Evolutionary conservation across 2,888 invertebrate genomes (phyloP).

Genomic region (Helleia helle): DNA sequence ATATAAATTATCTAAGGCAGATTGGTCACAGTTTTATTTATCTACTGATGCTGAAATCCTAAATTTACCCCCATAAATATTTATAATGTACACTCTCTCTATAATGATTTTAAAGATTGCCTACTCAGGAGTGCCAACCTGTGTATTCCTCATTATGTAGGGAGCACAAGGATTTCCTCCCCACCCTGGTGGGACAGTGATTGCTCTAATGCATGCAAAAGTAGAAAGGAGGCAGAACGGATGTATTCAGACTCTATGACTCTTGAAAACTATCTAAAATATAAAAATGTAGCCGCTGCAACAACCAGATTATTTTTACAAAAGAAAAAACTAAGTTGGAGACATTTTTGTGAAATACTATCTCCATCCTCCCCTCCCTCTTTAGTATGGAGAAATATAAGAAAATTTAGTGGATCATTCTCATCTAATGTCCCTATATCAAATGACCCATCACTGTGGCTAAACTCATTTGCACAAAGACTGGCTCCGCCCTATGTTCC

Average conservation of each 20-base stretch:
- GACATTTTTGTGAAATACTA: no score
- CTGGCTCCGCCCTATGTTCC: neutral
- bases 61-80: neutral
- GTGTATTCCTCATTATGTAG: neutral
- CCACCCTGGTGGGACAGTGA: slow-evolving; percentile 14
- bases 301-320: no score
- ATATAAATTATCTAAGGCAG: neutral
- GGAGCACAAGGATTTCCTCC: neutral
- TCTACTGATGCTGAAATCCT: neutral
- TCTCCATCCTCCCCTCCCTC: neutral
- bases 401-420: neutral
- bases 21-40: neutral
- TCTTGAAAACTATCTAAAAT: no score
- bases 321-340: no score
- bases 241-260: neutral
- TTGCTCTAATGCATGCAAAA: slow-evolving; percentile 6
- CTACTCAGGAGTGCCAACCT: neutral
- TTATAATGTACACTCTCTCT: neutral
- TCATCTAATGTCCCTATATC: neutral
- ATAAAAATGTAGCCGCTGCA: no score
- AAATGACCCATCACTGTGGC: neutral
- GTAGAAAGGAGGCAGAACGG: neutral
- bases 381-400: neutral
- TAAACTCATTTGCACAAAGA: neutral
- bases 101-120: neutral